Evolutionary conservation across 2,888 invertebrate genomes (phyloP).

Genomic region (Diarsia mendica): DNA sequence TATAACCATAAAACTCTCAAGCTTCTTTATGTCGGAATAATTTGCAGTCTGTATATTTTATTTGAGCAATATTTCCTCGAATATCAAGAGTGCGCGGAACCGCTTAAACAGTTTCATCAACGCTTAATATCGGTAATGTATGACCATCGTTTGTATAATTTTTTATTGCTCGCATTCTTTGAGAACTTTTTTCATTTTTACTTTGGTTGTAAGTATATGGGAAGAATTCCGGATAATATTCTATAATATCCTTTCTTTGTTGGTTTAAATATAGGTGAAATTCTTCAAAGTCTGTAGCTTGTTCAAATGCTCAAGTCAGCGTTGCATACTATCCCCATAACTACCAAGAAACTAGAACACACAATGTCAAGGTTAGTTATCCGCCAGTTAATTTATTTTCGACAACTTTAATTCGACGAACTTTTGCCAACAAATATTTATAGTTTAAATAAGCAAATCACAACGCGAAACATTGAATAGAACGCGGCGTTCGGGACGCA

Average conservation of each 20-base stretch:
- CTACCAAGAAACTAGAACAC: conserved; percentile 6
- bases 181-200: conserved; percentile 66
- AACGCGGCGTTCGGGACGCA: conserved; percentile 82
- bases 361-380: conserved; percentile 27
- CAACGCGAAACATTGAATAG: conserved; percentile 81
- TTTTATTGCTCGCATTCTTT: conserved; percentile 71
- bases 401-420: conserved; percentile 41
- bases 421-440: conserved; percentile 62
- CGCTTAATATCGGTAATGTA: conserved; percentile 78
- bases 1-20: conserved; percentile 80
- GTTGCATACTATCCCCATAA: background rate
- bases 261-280: conserved; percentile 34
- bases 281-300: conserved; percentile 7
- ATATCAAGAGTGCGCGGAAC: conserved; percentile 68
- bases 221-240: conserved; percentile 51
- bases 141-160: conserved; percentile 74
- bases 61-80: conserved; percentile 74
- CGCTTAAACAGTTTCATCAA: conserved; percentile 76
- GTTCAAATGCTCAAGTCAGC: background rate
- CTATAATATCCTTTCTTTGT: conserved; percentile 42
- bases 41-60: conserved; percentile 80
- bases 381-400: conserved; percentile 37
- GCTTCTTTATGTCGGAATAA: conserved; percentile 80
- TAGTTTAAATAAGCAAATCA: conserved; percentile 73
- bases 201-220: conserved; percentile 59